A percentile compares a stretch with the other conserved stretches of the same genome.
Conservation (phyloP, 2,888 invertebrate genomes). For the Corbicula japonica region DNA sequence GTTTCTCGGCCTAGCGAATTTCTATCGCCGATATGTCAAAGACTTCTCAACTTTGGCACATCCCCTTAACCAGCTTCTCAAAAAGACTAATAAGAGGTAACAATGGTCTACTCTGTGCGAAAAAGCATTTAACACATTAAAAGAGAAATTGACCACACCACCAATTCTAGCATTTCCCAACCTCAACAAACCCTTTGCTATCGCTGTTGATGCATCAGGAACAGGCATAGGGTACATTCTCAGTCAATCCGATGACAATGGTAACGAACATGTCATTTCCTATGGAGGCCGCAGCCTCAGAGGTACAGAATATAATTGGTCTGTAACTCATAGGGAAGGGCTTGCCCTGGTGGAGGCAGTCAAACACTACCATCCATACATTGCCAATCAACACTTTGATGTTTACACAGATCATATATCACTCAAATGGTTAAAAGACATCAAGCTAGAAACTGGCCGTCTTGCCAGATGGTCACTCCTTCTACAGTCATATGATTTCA, state of each 20-base stretch:
- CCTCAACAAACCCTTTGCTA: constrained; percentile 49
- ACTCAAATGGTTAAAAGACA: no score
- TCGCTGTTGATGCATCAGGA: constrained; percentile 60
- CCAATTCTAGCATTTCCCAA: constrained; percentile 65
- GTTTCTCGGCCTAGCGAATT: no score
- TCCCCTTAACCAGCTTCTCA: constrained; percentile 45
- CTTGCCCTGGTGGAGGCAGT: constrained; percentile 23
- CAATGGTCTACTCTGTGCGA: constrained; percentile 54
- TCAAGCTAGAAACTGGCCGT: not conserved
- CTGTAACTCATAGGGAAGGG: constrained; percentile 17
- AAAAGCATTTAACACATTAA: constrained; percentile 50
- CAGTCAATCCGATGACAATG: constrained; percentile 53
- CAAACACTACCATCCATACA: not conserved
- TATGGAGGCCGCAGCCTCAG: constrained; percentile 86
- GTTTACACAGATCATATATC: not conserved
- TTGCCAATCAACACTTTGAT: not conserved
- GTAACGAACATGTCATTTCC: constrained; percentile 59
- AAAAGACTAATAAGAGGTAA: constrained; percentile 28
- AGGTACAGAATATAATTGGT: constrained; percentile 42
- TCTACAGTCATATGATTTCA: no score
- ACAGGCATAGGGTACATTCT: constrained; percentile 61
- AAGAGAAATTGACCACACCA: constrained; percentile 47
- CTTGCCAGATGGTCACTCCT: no score
- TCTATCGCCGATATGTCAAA: no score
- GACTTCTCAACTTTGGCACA: no score